A percentile compares a stretch with the other conserved stretches of the same genome.
phyloP scores from a whole-genome alignment of 2,113 vertebrate species.

The Dicentrarchus labrax region DNA sequence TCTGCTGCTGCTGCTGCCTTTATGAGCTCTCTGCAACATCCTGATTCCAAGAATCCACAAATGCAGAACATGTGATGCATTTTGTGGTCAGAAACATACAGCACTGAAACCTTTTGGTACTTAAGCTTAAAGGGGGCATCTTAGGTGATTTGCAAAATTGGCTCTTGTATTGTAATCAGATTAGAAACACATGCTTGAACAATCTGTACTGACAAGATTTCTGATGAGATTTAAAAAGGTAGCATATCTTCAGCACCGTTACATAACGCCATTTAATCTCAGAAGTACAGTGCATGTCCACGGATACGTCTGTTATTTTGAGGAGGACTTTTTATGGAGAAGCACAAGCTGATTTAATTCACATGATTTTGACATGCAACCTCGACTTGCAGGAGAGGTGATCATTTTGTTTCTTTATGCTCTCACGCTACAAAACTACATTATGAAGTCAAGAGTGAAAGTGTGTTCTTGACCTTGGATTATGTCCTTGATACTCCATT shows the following conservation, averaged over 20 bases:
- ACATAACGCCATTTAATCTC: neutral
- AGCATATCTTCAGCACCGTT: neutral
- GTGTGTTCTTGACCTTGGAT: neutral
- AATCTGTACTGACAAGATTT: neutral
- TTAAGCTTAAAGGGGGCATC: neutral
- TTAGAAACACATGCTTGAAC: neutral
- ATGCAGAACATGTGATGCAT: neutral
- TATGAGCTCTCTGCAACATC: neutral
- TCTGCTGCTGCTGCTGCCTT: neutral
- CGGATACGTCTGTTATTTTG: neutral
- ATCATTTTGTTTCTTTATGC: neutral
- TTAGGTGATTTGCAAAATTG: neutral
- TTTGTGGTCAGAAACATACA: neutral
- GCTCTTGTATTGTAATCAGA: neutral
- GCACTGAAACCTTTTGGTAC: neutral
- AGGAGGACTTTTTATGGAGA: neutral
- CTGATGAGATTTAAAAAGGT: too few relatives aligned
- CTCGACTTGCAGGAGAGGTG: too few relatives aligned
- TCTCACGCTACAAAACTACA: too few relatives aligned
- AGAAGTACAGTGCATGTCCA: neutral
- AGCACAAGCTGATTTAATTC: neutral
- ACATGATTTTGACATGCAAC: neutral
- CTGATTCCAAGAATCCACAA: neutral
- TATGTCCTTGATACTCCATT: neutral
- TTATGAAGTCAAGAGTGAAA: neutral